Conservation (phyloP, 2,888 invertebrate species). For the Liodrosophila aerea region DNA sequence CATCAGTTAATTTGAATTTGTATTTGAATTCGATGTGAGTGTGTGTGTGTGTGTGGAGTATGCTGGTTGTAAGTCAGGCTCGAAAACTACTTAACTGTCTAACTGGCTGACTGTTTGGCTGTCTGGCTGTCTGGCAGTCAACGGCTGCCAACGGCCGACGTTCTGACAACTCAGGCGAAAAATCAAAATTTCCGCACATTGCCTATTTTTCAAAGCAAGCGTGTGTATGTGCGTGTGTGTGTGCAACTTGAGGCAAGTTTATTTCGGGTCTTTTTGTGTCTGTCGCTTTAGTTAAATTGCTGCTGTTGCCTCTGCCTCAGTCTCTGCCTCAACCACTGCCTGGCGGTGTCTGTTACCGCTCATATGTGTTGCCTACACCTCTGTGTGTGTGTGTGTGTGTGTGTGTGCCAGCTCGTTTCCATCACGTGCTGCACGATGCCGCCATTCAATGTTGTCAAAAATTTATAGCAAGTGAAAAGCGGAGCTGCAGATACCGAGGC, state of each 20-base stretch:
- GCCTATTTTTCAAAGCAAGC: constrained; percentile 62
- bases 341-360: constrained; percentile 56
- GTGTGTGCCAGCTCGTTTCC: constrained; percentile 38
- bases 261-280: constrained; percentile 29
- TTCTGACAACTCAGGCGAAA: constrained; percentile 69
- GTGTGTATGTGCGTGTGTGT: constrained; percentile 11
- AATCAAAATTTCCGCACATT: constrained; percentile 77
- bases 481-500: background rate
- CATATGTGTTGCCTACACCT: constrained; percentile 16
- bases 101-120: constrained; percentile 1
- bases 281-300: constrained; percentile 44
- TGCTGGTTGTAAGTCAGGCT: constrained; percentile 33
- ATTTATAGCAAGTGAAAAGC: constrained; percentile 49
- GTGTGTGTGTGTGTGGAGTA: background rate
- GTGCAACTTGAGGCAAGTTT: constrained; percentile 37
- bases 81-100: constrained; percentile 58
- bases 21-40: no score
- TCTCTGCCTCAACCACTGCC: constrained; percentile 15
- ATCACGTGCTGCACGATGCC: constrained; percentile 62
- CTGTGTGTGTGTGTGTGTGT: constrained; percentile 15
- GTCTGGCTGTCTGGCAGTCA: constrained; percentile 3
- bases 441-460: constrained; percentile 67
- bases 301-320: constrained; percentile 2
- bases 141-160: constrained; percentile 27
- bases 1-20: constrained; percentile 75